Conservation (phyloP, 1,140 invertebrate species). For the Penaeus vannamei region DNA sequence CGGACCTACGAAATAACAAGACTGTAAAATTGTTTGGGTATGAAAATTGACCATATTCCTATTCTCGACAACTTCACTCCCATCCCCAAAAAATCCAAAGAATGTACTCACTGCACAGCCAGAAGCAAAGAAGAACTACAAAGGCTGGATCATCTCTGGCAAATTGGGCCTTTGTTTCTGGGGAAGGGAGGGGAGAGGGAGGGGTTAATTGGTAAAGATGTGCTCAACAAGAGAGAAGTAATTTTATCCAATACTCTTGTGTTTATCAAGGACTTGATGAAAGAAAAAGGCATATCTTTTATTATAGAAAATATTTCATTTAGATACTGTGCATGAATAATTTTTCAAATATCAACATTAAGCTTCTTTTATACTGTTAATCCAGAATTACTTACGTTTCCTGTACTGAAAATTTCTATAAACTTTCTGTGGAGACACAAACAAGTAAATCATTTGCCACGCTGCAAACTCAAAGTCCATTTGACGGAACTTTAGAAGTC, state of each 20-base stretch:
- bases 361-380: no score
- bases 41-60: no score
- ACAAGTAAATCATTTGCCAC: conserved; percentile 99
- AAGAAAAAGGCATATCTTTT: background rate
- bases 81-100: no score
- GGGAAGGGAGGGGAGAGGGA: conserved; percentile 77
- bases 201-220: conserved; percentile 69
- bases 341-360: no score
- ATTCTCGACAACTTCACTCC: no score
- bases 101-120: conserved; percentile 79
- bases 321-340: no score
- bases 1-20: no score
- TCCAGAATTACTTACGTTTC: conserved; percentile 81
- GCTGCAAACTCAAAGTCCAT: conserved; percentile 99
- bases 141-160: conserved; percentile 99
- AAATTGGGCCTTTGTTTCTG: conserved; percentile 96
- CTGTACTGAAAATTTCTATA: conserved; percentile 98
- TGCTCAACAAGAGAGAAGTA: background rate
- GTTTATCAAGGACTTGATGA: background rate
- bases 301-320: background rate
- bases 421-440: conserved; percentile 96
- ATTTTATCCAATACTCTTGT: background rate
- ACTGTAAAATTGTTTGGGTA: no score
- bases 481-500: conserved; percentile 94
- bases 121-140: conserved; percentile 90